These are phyloP conservation scores for Pseudomugil gertrudae DNA, from an alignment of 2,797 vertebrate genomes.

Conservation along the genomic window DNA sequence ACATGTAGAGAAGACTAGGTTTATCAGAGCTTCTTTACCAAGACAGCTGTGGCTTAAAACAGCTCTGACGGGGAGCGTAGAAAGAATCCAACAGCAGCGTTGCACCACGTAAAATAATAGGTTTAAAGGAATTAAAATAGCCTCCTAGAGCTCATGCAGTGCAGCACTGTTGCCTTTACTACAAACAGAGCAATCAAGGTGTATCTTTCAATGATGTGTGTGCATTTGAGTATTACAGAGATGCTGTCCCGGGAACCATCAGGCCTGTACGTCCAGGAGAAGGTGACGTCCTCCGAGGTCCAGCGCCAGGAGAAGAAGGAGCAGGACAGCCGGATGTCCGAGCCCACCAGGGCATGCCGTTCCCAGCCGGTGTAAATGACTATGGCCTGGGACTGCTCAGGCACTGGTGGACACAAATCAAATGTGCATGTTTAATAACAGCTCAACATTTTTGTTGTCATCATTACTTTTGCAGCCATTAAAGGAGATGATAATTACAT, in stretches of 20 bases:
- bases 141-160: background rate
- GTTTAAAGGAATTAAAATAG: constrained; percentile 8
- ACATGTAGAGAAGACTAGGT: background rate
- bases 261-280: constrained; percentile 83
- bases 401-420: constrained; percentile 61
- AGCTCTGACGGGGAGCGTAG: background rate
- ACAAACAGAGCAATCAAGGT: background rate
- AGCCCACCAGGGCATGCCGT: constrained; percentile 80
- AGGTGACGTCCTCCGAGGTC: constrained; percentile 84
- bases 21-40: constrained; percentile 9
- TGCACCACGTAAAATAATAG: background rate
- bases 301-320: constrained; percentile 86
- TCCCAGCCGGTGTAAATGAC: constrained; percentile 85
- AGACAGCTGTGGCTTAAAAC: constrained; percentile 21
- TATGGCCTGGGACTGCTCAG: constrained; percentile 79
- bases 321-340: constrained; percentile 83
- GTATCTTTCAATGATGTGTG: constrained; percentile 15
- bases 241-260: constrained; percentile 81
- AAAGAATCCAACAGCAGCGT: background rate
- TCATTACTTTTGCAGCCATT: background rate
- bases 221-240: constrained; percentile 67
- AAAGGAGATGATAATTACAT: no score
- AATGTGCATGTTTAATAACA: background rate
- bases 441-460: background rate
- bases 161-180: background rate